Evolutionary conservation across 2,888 invertebrate species (phyloP).

Genomic region (Abrostola tripartita): DNA sequence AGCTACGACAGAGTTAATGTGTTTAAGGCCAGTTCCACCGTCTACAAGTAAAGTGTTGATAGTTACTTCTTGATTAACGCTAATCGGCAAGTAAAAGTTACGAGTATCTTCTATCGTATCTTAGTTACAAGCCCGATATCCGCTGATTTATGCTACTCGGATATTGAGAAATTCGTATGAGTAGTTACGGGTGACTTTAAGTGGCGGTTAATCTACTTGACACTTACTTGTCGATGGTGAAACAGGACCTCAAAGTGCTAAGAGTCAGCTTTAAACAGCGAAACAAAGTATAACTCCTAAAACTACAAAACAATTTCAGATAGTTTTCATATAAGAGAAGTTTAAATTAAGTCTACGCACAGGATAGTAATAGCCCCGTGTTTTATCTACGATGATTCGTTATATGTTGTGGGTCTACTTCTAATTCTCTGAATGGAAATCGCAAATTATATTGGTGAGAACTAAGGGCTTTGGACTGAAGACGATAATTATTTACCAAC

Average conservation of each 20-base stretch:
- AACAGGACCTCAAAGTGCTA: no score
- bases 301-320: conserved; percentile 23
- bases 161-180: no score
- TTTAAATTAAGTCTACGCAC: conserved; percentile 31
- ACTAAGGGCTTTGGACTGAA: conserved; percentile 26
- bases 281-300: conserved; percentile 23
- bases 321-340: conserved; percentile 18
- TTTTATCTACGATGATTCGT: conserved; percentile 29
- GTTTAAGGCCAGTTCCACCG: no score
- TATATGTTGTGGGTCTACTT: conserved; percentile 23
- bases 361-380: conserved; percentile 11
- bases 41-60: no score
- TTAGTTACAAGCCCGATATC: no score
- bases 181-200: no score
- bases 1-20: not conserved
- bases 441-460: conserved; percentile 27
- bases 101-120: no score
- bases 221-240: no score
- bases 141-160: no score
- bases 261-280: conserved; percentile 28
- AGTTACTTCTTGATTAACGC: no score
- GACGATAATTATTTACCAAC: conserved; percentile 9
- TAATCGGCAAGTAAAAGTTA: no score
- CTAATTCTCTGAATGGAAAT: conserved; percentile 40
- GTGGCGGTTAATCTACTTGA: no score